Conservation (phyloP, 2,797 vertebrate genomes). For the Pogoniulus pusillus region DNA sequence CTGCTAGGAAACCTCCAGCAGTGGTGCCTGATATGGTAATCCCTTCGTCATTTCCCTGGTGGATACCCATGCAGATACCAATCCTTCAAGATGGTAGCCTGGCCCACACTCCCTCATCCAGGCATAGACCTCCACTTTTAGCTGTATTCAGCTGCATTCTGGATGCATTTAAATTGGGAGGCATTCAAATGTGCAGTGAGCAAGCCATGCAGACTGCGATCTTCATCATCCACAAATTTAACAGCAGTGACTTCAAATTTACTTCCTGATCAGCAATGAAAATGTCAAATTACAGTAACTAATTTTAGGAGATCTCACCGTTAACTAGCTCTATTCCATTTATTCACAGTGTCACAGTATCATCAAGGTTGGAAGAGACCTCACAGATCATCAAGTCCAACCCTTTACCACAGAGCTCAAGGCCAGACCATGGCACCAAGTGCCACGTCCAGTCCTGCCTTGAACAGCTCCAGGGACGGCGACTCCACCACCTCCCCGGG, state of each 20-base stretch:
- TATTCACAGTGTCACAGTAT: too few species aligned
- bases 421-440: too few species aligned
- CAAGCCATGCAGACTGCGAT: not conserved
- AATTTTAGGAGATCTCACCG: constrained; percentile 40
- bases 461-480: too few species aligned
- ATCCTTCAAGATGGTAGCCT: not conserved
- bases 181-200: not conserved
- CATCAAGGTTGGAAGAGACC: too few species aligned
- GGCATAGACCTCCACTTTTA: not conserved
- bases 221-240: constrained; percentile 57
- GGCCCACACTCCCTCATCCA: not conserved
- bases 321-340: constrained; percentile 37
- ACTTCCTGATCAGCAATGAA: constrained; percentile 59
- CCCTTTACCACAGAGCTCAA: too few species aligned
- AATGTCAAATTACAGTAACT: constrained; percentile 55
- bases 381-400: too few species aligned
- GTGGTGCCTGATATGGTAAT: not conserved
- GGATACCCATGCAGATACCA: rapidly evolving
- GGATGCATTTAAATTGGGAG: not conserved
- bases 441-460: too few species aligned
- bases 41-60: not conserved
- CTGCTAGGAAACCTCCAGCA: not conserved
- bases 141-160: not conserved
- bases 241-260: constrained; percentile 55
- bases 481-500: too few species aligned